Conservation (phyloP, 2,888 invertebrate genomes). For the Tipula confusa region DNA sequence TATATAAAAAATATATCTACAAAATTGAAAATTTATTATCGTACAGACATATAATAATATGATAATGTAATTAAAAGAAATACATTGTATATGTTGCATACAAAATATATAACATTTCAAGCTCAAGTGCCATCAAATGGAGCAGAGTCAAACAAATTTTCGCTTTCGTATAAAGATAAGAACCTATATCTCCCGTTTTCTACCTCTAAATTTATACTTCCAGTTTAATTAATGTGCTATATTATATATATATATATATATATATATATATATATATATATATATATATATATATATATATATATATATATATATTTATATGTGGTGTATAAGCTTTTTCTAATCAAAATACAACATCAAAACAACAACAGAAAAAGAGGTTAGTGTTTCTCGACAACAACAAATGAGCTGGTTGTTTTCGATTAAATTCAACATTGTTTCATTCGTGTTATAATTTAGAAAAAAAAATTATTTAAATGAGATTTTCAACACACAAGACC, state of each 20-base stretch:
- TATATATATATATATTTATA: too few relatives aligned
- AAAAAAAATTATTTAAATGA: background rate
- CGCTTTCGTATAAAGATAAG: too few relatives aligned
- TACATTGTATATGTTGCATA: background rate
- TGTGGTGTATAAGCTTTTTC: background rate
- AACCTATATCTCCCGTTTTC: background rate
- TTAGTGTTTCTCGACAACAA: background rate
- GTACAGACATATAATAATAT: background rate
- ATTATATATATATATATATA: too few relatives aligned
- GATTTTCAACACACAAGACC: background rate
- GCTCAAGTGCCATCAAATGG: background rate
- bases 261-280: too few relatives aligned
- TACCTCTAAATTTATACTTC: background rate
- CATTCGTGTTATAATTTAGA: background rate
- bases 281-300: too few relatives aligned
- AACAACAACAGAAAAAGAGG: background rate
- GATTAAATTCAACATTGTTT: conserved; percentile 20
- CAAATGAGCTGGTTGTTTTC: background rate
- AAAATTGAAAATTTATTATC: background rate
- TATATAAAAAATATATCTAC: background rate
- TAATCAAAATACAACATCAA: background rate
- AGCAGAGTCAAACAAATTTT: background rate
- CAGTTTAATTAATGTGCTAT: background rate
- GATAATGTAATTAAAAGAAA: conserved; percentile 12
- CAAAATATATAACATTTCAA: background rate